These are phyloP conservation scores for Nibea coibor DNA, from an alignment of 2,113 vertebrate genomes.

Conservation along the genomic window DNA sequence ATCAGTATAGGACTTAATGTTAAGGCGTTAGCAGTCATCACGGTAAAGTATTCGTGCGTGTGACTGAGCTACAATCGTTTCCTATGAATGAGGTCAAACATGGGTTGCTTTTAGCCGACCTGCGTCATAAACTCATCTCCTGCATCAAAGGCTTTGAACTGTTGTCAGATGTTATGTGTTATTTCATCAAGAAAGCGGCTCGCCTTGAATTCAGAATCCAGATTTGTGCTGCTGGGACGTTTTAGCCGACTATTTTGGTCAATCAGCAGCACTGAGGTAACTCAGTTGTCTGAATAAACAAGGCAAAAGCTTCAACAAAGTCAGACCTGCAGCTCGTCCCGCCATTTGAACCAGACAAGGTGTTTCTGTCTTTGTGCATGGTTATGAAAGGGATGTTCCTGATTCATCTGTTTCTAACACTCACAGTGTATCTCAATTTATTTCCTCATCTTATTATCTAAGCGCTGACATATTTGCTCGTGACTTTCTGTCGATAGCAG, in stretches of 20 bases:
- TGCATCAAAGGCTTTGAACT: neutral
- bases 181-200: neutral
- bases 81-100: constrained; percentile 20
- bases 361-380: neutral
- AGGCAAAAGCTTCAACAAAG: constrained; percentile 2
- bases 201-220: neutral
- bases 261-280: constrained; percentile 20
- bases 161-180: neutral
- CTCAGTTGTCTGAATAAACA: neutral
- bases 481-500: neutral
- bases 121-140: constrained; percentile 14
- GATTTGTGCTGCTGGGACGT: neutral
- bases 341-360: neutral
- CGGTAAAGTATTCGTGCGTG: neutral
- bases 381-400: neutral
- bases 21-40: neutral
- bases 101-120: neutral
- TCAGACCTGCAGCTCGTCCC: neutral
- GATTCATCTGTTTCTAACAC: neutral
- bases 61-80: constrained; percentile 1
- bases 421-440: neutral
- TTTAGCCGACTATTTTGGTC: constrained; percentile 5
- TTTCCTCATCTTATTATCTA: constrained; percentile 14
- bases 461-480: neutral
- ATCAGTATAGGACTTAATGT: neutral